Evolutionary conservation across 2,888 invertebrate species (phyloP), one percentile per base, ranked within the genome.

Genomic region (Cantharis rufa): DNA sequence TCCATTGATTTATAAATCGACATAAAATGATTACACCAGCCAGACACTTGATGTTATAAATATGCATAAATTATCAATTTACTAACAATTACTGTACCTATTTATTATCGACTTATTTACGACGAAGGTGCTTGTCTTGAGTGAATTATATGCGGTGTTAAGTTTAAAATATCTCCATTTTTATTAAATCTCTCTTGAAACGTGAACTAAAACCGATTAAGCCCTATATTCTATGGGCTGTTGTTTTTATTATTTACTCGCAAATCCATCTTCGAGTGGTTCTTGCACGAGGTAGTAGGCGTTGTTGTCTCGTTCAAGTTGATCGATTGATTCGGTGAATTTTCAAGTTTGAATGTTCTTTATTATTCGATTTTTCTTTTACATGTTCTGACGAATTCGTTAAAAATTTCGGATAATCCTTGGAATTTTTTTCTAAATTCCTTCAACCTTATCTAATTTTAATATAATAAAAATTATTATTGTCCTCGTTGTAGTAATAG

Each of bases 291-390:
- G 80, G 80, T 80, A 78, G 82, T 81, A 84, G 82, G 83, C 81
- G 83, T 82, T 83, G 81, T 82, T 81, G 80, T 76, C 78, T 78
- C 78, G 79, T 80, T 78, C 78, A 70, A 80, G 78, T 80, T 83
- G 83, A 84, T 84, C 84, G 83, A 84, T 84, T 84, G 83, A 82
- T 84, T 84, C 84, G 82, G 80, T 82, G 84, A 83, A 84, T 83
- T 83, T 84, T 83, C 83, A 82, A 84, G 84, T 83, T 84, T 83
- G 82, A 81, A 81, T 82, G 80, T 84, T 81, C 78, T 78, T 79
- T 80, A 80, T 80, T 82, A 80, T 80, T 82, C 80, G 78, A 83
- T 84, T 83, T 83, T 83, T 15, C n/a, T 24, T 66, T 66, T 66
- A 66, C 64, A 66, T 64, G 48, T 48, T 32, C 48, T 48, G 48